phyloP scores from a whole-genome alignment of 2,113 vertebrate genomes.

The Erythrocercus mccallii region DNA sequence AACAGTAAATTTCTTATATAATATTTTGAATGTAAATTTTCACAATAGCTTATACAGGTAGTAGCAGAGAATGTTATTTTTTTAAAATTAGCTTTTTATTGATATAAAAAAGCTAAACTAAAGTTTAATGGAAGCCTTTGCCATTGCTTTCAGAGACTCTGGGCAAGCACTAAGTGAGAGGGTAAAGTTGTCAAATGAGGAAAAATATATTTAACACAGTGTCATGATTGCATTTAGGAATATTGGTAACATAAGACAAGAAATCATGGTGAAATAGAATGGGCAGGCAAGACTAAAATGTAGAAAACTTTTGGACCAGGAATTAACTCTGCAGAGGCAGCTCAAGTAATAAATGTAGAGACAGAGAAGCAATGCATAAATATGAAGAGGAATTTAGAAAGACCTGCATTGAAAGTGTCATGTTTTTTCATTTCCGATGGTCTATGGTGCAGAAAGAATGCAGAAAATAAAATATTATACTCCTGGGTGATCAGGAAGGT shows the following conservation, averaged over 20 bases:
- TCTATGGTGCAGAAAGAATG: not conserved
- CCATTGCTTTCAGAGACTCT: not conserved
- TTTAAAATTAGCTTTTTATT: not conserved
- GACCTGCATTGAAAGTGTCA: not conserved
- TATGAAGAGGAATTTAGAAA: not conserved
- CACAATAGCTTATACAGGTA: not conserved
- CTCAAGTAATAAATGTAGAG: not conserved
- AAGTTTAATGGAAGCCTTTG: not conserved
- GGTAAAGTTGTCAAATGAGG: not conserved
- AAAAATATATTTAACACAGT: not conserved
- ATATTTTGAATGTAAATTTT: not conserved
- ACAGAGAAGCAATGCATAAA: not conserved
- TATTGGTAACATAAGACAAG: not conserved
- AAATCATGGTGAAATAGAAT: not conserved
- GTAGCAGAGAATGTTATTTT: not conserved
- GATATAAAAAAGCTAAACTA: not conserved
- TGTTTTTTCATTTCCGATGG: not conserved
- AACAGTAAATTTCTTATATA: not conserved
- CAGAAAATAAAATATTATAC: not conserved
- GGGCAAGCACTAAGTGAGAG: not conserved
- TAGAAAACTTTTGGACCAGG: not conserved
- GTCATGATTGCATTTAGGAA: not conserved
- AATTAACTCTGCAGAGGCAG: not conserved
- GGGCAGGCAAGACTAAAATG: not conserved
- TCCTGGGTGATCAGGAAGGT: not conserved